Evolutionary conservation across 2,113 vertebrate species (phyloP).

Genomic region (Phainopepla nitens): DNA sequence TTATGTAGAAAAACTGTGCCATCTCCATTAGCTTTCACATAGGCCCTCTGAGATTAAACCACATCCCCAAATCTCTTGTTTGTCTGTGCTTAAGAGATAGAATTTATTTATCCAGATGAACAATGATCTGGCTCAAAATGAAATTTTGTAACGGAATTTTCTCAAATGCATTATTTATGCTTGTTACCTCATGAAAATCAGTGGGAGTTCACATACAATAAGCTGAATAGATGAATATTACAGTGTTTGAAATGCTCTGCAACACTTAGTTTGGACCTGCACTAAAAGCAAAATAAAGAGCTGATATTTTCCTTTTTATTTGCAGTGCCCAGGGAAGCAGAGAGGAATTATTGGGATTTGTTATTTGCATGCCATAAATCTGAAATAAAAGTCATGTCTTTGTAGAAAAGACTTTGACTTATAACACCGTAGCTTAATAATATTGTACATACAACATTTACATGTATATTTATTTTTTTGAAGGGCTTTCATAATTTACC

Average conservation of each 20-base stretch:
- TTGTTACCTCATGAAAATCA: constrained; percentile 11
- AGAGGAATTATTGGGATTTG: not conserved
- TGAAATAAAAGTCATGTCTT: not conserved
- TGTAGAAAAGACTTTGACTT: not conserved
- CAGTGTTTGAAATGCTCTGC: not conserved
- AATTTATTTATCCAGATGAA: not conserved
- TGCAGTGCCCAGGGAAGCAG: not conserved
- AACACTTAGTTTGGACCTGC: not conserved
- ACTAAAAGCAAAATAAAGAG: not conserved
- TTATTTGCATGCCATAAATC: not conserved
- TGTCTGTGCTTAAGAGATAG: not conserved
- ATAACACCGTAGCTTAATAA: not conserved
- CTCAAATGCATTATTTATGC: not conserved
- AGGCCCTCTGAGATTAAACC: not conserved
- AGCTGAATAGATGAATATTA: not conserved
- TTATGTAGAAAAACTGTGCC: not conserved
- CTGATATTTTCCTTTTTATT: not conserved
- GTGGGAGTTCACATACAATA: not conserved
- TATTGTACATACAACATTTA: not conserved
- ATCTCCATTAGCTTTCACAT: not conserved
- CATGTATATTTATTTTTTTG: not conserved
- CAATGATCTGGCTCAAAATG: not conserved
- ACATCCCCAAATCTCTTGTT: not conserved
- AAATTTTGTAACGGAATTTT: constrained; percentile 10
- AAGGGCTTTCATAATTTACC: not conserved